These are phyloP conservation scores for Wasmannia auropunctata DNA, from an alignment of 1,140 invertebrate genomes.

Conservation along the genomic window DNA sequence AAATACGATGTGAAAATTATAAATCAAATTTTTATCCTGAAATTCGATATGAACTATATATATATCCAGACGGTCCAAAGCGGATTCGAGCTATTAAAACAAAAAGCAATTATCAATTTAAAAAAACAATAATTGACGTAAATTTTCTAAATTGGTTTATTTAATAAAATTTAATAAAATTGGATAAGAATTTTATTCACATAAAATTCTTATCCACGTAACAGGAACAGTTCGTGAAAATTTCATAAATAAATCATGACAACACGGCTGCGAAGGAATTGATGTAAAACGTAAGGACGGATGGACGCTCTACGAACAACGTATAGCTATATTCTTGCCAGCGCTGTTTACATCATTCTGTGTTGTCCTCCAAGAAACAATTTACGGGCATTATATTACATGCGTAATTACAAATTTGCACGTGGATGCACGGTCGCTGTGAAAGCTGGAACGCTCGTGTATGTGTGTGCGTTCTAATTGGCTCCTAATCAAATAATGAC, in stretches of 20 bases:
- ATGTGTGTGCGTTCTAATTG: slow-evolving; percentile 15
- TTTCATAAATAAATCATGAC: neutral
- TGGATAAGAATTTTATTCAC: too few relatives aligned
- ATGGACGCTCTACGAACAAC: neutral
- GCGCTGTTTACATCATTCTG: neutral
- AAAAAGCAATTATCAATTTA: neutral
- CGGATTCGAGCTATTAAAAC: neutral
- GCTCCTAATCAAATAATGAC: slow-evolving; percentile 40
- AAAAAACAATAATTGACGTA: neutral
- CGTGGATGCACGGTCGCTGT: neutral
- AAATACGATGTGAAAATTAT: neutral
- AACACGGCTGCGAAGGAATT: neutral
- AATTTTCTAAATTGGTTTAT: neutral
- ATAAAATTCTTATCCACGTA: neutral
- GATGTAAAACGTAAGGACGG: too few relatives aligned
- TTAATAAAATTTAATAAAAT: too few relatives aligned
- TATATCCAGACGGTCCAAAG: too few relatives aligned
- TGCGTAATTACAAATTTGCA: slow-evolving; percentile 43
- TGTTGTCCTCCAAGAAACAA: slow-evolving; percentile 7
- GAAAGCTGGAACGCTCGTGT: neutral
- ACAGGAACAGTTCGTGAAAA: neutral
- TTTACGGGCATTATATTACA: slow-evolving; percentile 37
- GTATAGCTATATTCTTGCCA: neutral
- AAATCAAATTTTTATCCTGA: neutral
- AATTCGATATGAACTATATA: neutral